These are phyloP conservation scores for Nemotelus pantherinus DNA, from an alignment of 2,888 invertebrate species.

Conservation along the genomic window DNA sequence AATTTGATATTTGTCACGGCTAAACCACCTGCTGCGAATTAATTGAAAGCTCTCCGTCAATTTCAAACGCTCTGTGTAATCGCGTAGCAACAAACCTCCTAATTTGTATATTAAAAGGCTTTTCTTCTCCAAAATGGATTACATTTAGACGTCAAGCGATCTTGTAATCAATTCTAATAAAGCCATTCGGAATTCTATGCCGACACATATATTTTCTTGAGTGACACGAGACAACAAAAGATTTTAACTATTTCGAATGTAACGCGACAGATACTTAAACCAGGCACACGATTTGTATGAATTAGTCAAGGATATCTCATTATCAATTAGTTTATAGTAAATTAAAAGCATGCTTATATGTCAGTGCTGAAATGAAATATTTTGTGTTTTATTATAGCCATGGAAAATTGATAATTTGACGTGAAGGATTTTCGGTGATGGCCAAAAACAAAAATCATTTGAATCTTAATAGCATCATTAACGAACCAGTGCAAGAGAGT, in stretches of 20 bases:
- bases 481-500: not conserved
- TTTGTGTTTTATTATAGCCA: constrained; percentile 6
- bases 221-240: not conserved
- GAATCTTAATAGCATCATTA: not conserved
- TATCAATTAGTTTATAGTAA: not conserved
- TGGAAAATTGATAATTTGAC: not conserved
- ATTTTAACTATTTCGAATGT: constrained; percentile 8
- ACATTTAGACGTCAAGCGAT: not conserved
- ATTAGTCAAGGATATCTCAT: constrained; percentile 36
- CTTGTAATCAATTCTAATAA: constrained; percentile 7
- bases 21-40: constrained; percentile 22
- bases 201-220: not conserved
- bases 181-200: not conserved
- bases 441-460: not conserved
- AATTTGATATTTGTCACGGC: constrained; percentile 32
- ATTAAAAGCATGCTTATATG: constrained; percentile 14
- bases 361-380: constrained; percentile 26
- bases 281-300: not conserved
- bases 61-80: not conserved
- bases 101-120: not conserved
- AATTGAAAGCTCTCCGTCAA: constrained; percentile 38
- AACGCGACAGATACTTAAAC: too few relatives aligned
- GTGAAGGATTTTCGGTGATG: not conserved
- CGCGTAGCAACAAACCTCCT: not conserved
- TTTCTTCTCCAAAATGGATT: constrained; percentile 7